Evolutionary conservation across 2,888 invertebrate species (phyloP).

Genomic region (Byasa hedistus): DNA sequence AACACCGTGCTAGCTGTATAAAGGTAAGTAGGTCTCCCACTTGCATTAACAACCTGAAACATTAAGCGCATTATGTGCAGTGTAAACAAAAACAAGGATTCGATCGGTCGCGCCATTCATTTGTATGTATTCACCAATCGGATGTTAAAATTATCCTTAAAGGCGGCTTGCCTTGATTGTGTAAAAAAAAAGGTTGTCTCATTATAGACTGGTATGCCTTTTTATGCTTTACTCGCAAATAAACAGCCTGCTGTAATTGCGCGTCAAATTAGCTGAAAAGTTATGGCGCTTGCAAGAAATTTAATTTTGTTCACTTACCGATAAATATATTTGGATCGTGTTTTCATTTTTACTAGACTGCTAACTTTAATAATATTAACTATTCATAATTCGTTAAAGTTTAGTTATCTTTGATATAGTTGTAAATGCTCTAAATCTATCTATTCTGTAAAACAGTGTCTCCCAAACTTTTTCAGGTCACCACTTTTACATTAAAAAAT

Average conservation of each 20-base stretch:
- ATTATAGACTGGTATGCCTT: slow-evolving; percentile 32
- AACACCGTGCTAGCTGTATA: neutral
- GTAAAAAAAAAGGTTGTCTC: slow-evolving; percentile 40
- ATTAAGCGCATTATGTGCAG: neutral
- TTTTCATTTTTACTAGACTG: too few species aligned
- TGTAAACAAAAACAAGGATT: slow-evolving; percentile 4
- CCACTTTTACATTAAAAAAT: too few species aligned
- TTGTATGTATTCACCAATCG: slow-evolving; percentile 16
- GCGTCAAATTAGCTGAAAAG: neutral
- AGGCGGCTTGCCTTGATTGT: slow-evolving; percentile 38
- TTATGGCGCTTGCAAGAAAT: neutral
- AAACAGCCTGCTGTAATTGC: slow-evolving; percentile 5
- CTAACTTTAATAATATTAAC: too few species aligned
- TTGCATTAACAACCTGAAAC: neutral
- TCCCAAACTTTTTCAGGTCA: too few species aligned
- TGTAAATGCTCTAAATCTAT: too few species aligned
- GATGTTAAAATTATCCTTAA: slow-evolving; percentile 27
- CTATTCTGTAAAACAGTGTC: too few species aligned
- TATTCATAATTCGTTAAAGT: too few species aligned
- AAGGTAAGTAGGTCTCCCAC: neutral
- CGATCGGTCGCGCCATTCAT: slow-evolving; percentile 26
- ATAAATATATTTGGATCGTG: too few species aligned
- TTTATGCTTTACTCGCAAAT: slow-evolving; percentile 34
- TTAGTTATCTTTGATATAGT: too few species aligned
- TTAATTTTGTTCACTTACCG: neutral